These are phyloP conservation scores for Conus ventricosus DNA, from an alignment of 1,140 invertebrate species.

Conservation along the genomic window DNA sequence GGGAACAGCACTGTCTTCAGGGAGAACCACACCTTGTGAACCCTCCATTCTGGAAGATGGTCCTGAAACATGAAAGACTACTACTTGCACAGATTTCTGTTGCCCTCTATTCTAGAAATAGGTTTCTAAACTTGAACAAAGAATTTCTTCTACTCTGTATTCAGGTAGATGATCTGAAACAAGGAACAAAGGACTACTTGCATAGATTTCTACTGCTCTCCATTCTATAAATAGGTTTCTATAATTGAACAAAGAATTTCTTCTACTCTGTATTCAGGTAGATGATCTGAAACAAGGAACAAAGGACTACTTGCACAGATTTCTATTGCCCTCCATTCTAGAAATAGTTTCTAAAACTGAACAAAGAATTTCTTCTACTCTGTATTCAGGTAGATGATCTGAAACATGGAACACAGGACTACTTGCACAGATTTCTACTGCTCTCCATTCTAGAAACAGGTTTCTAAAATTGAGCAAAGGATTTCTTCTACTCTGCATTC, in stretches of 20 bases:
- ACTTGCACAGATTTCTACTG: not conserved
- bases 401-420: slow-evolving; percentile 31
- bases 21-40: slow-evolving; percentile 99
- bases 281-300: slow-evolving; percentile 80
- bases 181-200: not conserved
- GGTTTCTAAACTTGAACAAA: no score
- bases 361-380: slow-evolving; percentile 79
- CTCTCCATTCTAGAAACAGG: not conserved
- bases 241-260: no score
- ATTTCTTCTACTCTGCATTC: slow-evolving; percentile 89
- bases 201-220: not conserved
- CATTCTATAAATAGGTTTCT: not conserved
- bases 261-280: slow-evolving; percentile 97
- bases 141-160: slow-evolving; percentile 86
- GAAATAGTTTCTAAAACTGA: no score
- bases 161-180: slow-evolving; percentile 90
- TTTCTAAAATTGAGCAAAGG: not conserved
- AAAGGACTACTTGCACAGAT: not conserved
- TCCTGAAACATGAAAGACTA: slow-evolving; percentile 74
- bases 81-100: no score
- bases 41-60: slow-evolving; percentile 98
- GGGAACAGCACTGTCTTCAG: slow-evolving; percentile 96
- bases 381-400: slow-evolving; percentile 96
- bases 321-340: no score
- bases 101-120: no score